Conservation (phyloP, 1,140 invertebrate species). For the Drosophila tristis region DNA sequence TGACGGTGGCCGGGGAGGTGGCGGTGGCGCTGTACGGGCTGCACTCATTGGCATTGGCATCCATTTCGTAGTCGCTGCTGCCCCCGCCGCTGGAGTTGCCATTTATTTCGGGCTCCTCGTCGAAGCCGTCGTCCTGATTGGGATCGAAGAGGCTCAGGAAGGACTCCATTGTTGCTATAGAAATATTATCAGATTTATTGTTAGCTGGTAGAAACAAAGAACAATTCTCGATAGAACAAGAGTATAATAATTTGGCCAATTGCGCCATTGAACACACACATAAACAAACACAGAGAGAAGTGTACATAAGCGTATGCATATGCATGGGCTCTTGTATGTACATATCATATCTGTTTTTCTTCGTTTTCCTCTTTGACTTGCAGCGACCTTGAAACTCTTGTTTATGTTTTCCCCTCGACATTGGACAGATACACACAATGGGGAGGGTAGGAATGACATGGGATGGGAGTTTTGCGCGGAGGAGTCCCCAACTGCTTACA, state of each 20-base stretch:
- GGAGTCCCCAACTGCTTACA: conserved; percentile 15
- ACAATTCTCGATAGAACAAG: neutral
- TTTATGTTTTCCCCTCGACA: conserved; percentile 63
- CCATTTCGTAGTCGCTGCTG: conserved; percentile 71
- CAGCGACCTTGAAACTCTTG: conserved; percentile 76
- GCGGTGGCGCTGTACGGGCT: conserved; percentile 21
- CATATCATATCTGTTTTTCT: conserved; percentile 39
- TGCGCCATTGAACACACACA: conserved; percentile 51
- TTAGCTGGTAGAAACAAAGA: conserved; percentile 17
- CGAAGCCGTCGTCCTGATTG: conserved; percentile 79
- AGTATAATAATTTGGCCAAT: conserved; percentile 37
- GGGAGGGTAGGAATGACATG: neutral
- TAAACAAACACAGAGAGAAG: neutral
- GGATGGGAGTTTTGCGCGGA: neutral
- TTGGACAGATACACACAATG: conserved; percentile 28
- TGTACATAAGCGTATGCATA: no score
- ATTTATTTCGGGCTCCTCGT: conserved; percentile 73
- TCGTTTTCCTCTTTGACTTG: conserved; percentile 56
- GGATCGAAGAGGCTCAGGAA: conserved; percentile 92
- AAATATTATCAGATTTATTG: no score
- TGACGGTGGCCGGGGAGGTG: conserved; percentile 75
- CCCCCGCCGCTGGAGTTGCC: conserved; percentile 65
- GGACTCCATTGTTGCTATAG: conserved; percentile 53
- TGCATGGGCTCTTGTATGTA: neutral
- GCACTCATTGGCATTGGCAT: conserved; percentile 63